Conservation (phyloP, 2,797 vertebrate genomes). For the Lagocephalus sceleratus region DNA sequence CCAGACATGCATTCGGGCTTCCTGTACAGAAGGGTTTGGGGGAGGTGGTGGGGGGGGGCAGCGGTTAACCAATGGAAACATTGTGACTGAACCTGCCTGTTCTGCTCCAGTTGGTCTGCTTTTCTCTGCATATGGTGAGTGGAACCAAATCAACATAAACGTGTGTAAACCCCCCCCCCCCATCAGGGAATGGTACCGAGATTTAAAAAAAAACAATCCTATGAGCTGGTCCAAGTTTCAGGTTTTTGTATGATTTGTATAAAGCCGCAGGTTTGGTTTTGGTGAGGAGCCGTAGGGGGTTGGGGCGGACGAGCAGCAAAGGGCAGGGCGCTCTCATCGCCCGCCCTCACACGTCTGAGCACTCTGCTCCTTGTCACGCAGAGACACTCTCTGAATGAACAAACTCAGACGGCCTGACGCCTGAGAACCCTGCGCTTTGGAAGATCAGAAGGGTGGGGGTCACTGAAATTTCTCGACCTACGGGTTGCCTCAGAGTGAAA, state of each 20-base stretch:
- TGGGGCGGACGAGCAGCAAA: conserved; percentile 47
- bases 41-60: conserved; percentile 29
- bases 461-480: neutral
- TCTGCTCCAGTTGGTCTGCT: neutral
- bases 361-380: conserved; percentile 66
- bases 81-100: conserved; percentile 37
- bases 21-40: conserved; percentile 11
- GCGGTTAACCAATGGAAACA: conserved; percentile 79
- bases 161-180: too few relatives aligned
- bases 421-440: conserved; percentile 3
- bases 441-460: neutral
- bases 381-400: conserved; percentile 71
- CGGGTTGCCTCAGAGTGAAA: neutral
- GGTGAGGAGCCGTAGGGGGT: conserved; percentile 27
- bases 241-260: too few relatives aligned
- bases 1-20: conserved; percentile 25
- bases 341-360: conserved; percentile 35
- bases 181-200: too few relatives aligned
- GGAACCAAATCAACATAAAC: too few relatives aligned
- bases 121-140: neutral
- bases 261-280: conserved; percentile 4
- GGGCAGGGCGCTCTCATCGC: conserved; percentile 52
- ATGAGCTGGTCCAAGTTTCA: too few relatives aligned
- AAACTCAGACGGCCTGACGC: conserved; percentile 21
- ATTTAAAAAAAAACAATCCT: too few relatives aligned